A percentile compares a stretch with the other conserved stretches of the same genome.
phyloP scores from a whole-genome alignment of 2,888 invertebrate species.

The Nineta flava region DNA sequence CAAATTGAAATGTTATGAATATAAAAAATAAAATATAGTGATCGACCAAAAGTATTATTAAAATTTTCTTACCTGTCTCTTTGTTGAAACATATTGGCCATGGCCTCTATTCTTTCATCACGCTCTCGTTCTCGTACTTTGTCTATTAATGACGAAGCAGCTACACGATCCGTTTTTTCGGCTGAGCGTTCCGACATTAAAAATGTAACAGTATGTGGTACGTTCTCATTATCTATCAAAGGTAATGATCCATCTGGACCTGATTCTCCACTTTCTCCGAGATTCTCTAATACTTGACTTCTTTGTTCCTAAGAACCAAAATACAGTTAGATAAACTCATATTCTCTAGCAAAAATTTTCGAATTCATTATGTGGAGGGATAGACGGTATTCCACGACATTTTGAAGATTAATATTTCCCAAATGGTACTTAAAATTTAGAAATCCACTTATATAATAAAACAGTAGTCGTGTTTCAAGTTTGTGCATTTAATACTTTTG shows the following conservation, averaged over 20 bases:
- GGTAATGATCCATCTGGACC: conserved; percentile 4
- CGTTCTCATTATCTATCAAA: conserved; percentile 19
- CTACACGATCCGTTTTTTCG: conserved; percentile 33
- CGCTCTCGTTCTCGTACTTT: conserved; percentile 4
- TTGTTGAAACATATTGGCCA: conserved; percentile 6
- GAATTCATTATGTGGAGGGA: too few relatives aligned
- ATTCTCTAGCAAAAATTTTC: background rate
- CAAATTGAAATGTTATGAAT: too few relatives aligned
- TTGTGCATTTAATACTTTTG: too few relatives aligned
- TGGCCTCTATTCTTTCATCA: conserved; percentile 6
- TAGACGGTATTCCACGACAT: too few relatives aligned
- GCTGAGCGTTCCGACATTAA: conserved; percentile 29
- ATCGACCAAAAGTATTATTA: too few relatives aligned
- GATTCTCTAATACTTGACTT: conserved; percentile 20
- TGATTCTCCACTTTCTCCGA: conserved; percentile 1
- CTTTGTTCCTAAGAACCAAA: conserved; percentile 18
- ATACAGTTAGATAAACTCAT: conserved; percentile 11
- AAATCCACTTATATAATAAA: too few relatives aligned
- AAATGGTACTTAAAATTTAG: too few relatives aligned
- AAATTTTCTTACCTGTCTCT: background rate
- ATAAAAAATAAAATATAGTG: too few relatives aligned
- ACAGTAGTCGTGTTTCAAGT: too few relatives aligned
- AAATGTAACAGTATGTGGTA: conserved; percentile 29
- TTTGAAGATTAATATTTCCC: too few relatives aligned
- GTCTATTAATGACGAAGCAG: conserved; percentile 18